Percentiles rank a stretch among this genome's conserved stretches.
phyloP scores from a whole-genome alignment of 92 coral and sea anemone genomes.

The Zoanthus solanderi region DNA sequence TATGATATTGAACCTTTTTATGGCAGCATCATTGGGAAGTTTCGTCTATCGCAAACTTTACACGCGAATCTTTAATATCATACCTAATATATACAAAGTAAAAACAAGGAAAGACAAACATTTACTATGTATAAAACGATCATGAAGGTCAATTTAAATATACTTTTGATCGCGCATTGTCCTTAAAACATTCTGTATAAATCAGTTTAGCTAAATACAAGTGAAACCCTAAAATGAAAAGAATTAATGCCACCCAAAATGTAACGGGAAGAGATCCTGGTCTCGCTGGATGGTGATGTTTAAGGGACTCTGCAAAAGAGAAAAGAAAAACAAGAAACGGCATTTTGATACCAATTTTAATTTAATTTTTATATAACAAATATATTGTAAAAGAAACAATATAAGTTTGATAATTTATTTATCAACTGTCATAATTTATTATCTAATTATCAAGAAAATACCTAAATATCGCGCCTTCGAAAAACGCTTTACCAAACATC shows the following conservation, averaged over 20 bases:
- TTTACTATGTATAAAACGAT: no score
- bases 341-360: neutral
- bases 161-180: slow-evolving; percentile 71
- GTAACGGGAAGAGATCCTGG: slow-evolving; percentile 87
- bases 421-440: no score
- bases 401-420: no score
- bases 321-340: neutral
- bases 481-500: no score
- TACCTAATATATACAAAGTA: no score
- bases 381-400: neutral
- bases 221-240: slow-evolving; percentile 91
- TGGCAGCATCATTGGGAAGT: no score
- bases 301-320: slow-evolving; percentile 76
- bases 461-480: no score
- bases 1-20: no score
- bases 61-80: no score
- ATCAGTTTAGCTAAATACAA: slow-evolving; percentile 92
- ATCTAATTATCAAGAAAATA: no score
- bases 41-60: no score
- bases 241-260: slow-evolving; percentile 93
- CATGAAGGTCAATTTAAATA: slow-evolving; percentile 72
- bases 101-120: no score
- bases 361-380: neutral
- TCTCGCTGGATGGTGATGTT: slow-evolving; percentile 80
- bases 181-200: slow-evolving; percentile 91